Conservation (phyloP, 2,888 invertebrate genomes). For the Argyresthia goedartella region DNA sequence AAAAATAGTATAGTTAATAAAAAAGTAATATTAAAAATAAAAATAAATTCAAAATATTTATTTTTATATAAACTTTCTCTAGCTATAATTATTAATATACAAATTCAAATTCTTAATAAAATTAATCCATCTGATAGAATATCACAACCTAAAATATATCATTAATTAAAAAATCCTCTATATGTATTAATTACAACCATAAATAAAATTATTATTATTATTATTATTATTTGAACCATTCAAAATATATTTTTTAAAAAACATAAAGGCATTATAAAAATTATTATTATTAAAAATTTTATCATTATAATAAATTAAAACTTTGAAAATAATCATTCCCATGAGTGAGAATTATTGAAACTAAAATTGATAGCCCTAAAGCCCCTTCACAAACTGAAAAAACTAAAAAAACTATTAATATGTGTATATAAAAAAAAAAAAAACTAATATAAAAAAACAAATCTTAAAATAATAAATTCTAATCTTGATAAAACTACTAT, state of each 20-base stretch:
- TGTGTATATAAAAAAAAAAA: conserved; percentile 62
- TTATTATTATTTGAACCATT: conserved; percentile 63
- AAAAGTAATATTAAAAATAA: conserved; percentile 62
- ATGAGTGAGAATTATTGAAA: conserved; percentile 72
- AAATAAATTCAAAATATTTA: conserved; percentile 58
- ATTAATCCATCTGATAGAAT: conserved; percentile 65
- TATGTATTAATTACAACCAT: conserved; percentile 40
- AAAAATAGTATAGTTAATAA: conserved; percentile 68
- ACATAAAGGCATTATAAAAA: conserved; percentile 64
- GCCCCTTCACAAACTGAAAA: conserved; percentile 76
- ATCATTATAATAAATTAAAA: conserved; percentile 71
- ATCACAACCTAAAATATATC: conserved; percentile 62
- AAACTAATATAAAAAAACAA: conserved; percentile 61
- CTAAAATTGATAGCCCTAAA: conserved; percentile 74
- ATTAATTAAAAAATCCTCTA: conserved; percentile 40
- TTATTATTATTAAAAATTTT: conserved; percentile 60
- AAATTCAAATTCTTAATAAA: conserved; percentile 73
- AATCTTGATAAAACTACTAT: conserved; percentile 71
- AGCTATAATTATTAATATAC: conserved; percentile 69
- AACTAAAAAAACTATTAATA: conserved; percentile 72
- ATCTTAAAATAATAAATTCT: conserved; percentile 72
- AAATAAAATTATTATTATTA: conserved; percentile 60
- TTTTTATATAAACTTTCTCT: conserved; percentile 57
- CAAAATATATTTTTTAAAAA: conserved; percentile 64
- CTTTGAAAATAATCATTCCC: conserved; percentile 75